A percentile compares a stretch with the other conserved stretches of the same genome.
Evolutionary conservation across 2,113 vertebrate species (phyloP).

Genomic region (Suricata suricatta): DNA sequence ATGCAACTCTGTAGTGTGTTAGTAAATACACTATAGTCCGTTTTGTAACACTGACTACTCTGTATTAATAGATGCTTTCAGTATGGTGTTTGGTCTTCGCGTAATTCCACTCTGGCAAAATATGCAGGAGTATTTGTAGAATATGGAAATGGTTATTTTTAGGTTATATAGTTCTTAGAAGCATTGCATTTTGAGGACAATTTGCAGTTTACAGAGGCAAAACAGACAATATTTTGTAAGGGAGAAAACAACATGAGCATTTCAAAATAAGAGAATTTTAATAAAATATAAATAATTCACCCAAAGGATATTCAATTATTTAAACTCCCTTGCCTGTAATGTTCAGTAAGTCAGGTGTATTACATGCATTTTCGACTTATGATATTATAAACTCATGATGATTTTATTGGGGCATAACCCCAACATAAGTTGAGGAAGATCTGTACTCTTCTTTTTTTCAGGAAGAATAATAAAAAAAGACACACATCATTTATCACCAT

Average conservation of each 20-base stretch:
- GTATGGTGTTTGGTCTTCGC: neutral
- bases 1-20: neutral
- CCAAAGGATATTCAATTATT: neutral
- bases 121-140: neutral
- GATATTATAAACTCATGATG: neutral
- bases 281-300: conserved; percentile 23
- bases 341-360: neutral
- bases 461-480: neutral
- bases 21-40: conserved; percentile 15
- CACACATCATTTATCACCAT: neutral
- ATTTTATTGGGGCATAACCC: neutral
- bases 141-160: neutral
- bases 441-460: neutral
- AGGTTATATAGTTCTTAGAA: neutral
- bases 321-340: neutral
- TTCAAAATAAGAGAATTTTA: conserved; percentile 16
- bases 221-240: neutral
- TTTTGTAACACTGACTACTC: conserved; percentile 13
- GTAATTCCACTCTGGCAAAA: neutral
- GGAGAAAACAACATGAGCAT: neutral
- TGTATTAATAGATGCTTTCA: conserved; percentile 27
- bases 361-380: neutral
- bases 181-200: neutral
- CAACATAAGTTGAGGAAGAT: neutral
- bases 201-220: conserved; percentile 9